Conservation (phyloP, 2,888 invertebrate genomes). For the Cyclophora punctaria region DNA sequence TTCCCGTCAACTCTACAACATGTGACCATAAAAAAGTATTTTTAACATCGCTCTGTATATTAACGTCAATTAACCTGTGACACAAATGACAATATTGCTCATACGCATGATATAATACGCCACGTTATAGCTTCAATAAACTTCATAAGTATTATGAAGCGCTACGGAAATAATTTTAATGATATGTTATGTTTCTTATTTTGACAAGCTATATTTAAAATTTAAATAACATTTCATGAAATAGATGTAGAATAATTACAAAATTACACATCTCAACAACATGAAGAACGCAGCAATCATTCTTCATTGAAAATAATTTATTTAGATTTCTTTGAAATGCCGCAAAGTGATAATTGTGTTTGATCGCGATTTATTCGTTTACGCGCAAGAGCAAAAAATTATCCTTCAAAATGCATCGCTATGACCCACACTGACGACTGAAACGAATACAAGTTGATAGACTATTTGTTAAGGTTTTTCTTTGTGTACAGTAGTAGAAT, state of each 20-base stretch:
- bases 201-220: too few species aligned
- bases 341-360: constrained; percentile 13
- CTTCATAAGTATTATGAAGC: too few species aligned
- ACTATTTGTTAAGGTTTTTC: too few species aligned
- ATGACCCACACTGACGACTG: too few species aligned
- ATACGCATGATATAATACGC: constrained; percentile 14
- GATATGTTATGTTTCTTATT: too few species aligned
- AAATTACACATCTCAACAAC: neutral
- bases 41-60: constrained; percentile 22
- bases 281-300: constrained; percentile 17
- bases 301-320: constrained; percentile 32
- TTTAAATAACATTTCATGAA: too few species aligned
- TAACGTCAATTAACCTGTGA: constrained; percentile 25
- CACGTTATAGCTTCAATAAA: too few species aligned
- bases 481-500: too few species aligned
- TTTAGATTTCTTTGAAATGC: constrained; percentile 24
- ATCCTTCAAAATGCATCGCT: too few species aligned
- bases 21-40: constrained; percentile 22
- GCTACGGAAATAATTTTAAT: too few species aligned
- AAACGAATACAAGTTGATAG: too few species aligned
- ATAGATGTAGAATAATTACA: too few species aligned
- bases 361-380: neutral
- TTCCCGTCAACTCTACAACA: constrained; percentile 27
- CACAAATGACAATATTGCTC: constrained; percentile 14
- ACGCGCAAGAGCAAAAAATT: neutral